Conservation (phyloP, 2,888 invertebrate species). For the Tachystola acroxantha region DNA sequence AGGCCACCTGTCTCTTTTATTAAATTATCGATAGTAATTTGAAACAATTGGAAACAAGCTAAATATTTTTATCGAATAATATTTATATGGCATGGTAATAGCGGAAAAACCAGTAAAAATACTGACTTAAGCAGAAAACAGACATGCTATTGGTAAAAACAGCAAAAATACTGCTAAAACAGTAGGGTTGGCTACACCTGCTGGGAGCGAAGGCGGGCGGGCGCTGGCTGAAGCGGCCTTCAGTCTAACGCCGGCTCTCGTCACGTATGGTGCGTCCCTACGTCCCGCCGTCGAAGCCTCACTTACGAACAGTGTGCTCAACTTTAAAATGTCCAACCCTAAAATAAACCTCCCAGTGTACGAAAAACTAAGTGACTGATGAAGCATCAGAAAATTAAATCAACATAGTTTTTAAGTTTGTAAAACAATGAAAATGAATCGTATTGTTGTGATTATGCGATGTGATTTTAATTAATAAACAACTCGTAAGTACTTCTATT, state of each 20-base stretch:
- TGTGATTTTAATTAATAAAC: slow-evolving; percentile 49
- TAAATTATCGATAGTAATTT: no score
- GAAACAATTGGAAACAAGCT: no score
- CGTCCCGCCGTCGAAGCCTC: slow-evolving; percentile 21
- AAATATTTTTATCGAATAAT: no score
- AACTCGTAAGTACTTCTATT: slow-evolving; percentile 32
- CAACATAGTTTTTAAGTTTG: slow-evolving; percentile 28
- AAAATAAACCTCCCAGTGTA: slow-evolving; percentile 34
- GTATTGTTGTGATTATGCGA: slow-evolving; percentile 53
- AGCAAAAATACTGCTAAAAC: no score
- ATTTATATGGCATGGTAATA: no score
- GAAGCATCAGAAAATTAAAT: slow-evolving; percentile 26
- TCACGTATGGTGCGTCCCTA: neutral
- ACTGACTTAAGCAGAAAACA: no score
- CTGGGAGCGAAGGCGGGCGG: neutral
- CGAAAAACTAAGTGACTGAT: slow-evolving; percentile 47
- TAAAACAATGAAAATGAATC: slow-evolving; percentile 47
- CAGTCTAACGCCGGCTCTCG: slow-evolving; percentile 38
- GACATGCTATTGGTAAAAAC: no score
- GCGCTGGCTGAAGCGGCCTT: slow-evolving; percentile 17
- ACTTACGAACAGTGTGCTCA: slow-evolving; percentile 36
- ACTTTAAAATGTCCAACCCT: slow-evolving; percentile 57
- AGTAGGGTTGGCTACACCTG: no score
- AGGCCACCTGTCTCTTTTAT: no score
- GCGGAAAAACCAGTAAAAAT: no score